These are phyloP conservation scores for Blera fallax DNA, from an alignment of 2,888 invertebrate species.

Conservation along the genomic window DNA sequence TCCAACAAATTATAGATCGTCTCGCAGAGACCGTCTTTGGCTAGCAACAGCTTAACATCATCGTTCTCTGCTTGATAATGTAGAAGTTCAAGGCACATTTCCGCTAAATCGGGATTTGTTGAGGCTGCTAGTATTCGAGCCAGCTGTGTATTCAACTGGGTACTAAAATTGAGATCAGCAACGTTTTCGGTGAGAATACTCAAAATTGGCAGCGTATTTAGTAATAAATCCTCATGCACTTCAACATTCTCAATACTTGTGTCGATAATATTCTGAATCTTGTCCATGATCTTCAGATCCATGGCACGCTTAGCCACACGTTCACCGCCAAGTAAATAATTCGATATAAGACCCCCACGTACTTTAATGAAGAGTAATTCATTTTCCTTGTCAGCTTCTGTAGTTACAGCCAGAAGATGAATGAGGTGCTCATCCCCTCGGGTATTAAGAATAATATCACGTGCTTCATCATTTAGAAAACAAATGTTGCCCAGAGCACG, in stretches of 20 bases:
- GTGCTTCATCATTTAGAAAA: conserved; percentile 90
- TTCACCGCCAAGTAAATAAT: conserved; percentile 89
- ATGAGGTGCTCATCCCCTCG: conserved; percentile 83
- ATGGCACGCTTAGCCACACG: conserved; percentile 85
- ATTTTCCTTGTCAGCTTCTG: conserved; percentile 78
- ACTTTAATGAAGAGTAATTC: conserved; percentile 85
- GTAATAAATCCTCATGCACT: conserved; percentile 84
- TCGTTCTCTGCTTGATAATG: conserved; percentile 91
- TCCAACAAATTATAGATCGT: conserved; percentile 89
- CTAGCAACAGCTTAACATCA: conserved; percentile 89
- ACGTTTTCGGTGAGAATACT: conserved; percentile 86
- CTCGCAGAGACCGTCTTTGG: conserved; percentile 89
- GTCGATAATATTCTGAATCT: conserved; percentile 83
- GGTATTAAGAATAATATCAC: conserved; percentile 83
- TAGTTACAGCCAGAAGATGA: conserved; percentile 80
- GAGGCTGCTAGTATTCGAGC: conserved; percentile 85
- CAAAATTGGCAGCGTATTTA: conserved; percentile 84
- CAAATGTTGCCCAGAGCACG: conserved; percentile 94
- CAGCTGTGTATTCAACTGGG: conserved; percentile 84
- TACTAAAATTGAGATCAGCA: conserved; percentile 84
- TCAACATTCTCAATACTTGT: conserved; percentile 82
- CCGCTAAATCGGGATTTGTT: conserved; percentile 87
- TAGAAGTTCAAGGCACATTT: conserved; percentile 89
- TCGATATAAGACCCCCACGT: conserved; percentile 89
- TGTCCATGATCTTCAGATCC: conserved; percentile 83